A percentile compares a stretch with the other conserved stretches of the same genome.
phyloP scores from a whole-genome alignment of 92 coral and sea anemone genomes.

The Porites evermanni region DNA sequence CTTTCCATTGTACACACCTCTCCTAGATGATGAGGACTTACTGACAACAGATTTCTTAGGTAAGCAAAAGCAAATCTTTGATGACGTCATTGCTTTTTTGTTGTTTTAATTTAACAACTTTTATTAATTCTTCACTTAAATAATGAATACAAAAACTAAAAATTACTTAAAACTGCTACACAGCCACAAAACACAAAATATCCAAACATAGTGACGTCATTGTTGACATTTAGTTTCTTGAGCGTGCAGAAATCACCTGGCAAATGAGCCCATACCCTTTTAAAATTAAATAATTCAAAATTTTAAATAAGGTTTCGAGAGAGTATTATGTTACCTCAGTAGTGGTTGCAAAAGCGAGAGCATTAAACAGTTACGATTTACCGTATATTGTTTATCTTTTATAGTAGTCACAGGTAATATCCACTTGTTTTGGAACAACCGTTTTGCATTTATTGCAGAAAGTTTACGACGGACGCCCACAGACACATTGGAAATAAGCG shows the following conservation, averaged over 20 bases:
- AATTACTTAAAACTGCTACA: too few relatives aligned
- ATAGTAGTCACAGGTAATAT: not conserved
- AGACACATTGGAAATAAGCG: slow-evolving; percentile 69
- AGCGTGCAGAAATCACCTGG: too few relatives aligned
- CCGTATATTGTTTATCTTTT: not conserved
- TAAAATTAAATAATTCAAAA: too few relatives aligned
- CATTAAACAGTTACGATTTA: too few relatives aligned
- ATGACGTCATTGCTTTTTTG: not conserved
- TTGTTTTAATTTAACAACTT: not conserved
- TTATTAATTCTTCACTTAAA: not conserved
- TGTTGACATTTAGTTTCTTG: too few relatives aligned
- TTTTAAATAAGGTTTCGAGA: too few relatives aligned
- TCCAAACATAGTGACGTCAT: too few relatives aligned
- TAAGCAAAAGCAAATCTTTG: not conserved
- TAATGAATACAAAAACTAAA: too few relatives aligned
- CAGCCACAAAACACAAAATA: too few relatives aligned
- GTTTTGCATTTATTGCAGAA: slow-evolving; percentile 33
- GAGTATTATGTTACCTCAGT: too few relatives aligned
- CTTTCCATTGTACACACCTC: slow-evolving; percentile 82
- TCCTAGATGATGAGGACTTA: slow-evolving; percentile 71
- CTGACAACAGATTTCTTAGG: slow-evolving; percentile 78
- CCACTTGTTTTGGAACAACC: not conserved
- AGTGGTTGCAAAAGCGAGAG: too few relatives aligned
- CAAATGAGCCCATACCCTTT: too few relatives aligned
- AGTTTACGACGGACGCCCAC: slow-evolving; percentile 80